Evolutionary conservation across 2,888 invertebrate species (phyloP).

Genomic region (Andrena praecox): DNA sequence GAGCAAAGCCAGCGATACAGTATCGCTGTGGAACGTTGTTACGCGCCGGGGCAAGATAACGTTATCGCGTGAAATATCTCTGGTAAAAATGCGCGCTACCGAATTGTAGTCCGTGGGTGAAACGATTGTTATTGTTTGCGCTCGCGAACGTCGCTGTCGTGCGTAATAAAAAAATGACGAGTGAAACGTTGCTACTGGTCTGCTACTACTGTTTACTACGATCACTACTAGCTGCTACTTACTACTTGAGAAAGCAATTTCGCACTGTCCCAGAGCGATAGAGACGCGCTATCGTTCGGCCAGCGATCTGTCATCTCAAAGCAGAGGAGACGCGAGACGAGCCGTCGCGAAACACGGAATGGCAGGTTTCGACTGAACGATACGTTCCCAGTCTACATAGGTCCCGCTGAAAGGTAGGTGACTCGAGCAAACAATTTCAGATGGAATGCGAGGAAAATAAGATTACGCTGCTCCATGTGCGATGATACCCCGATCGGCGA

Average conservation of each 20-base stretch:
- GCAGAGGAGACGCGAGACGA: neutral
- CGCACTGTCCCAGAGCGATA: neutral
- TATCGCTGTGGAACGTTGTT: conserved; percentile 13
- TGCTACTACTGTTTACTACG: neutral
- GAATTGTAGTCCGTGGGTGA: neutral
- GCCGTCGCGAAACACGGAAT: neutral
- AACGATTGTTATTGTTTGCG: neutral
- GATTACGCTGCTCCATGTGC: conserved; percentile 16
- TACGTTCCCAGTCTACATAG: conserved; percentile 5
- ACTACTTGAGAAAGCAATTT: neutral
- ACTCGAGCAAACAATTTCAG: conserved; percentile 13
- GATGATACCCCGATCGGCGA: conserved; percentile 27
- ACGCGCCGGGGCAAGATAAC: conserved; percentile 18
- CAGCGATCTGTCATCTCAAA: neutral
- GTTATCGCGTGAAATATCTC: conserved; percentile 14
- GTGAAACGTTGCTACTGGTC: neutral
- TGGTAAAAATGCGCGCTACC: conserved; percentile 1
- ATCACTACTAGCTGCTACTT: neutral
- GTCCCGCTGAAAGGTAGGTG: conserved; percentile 7
- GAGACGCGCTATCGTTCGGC: neutral
- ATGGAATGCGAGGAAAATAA: conserved; percentile 12
- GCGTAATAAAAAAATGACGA: neutral
- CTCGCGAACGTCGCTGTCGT: no score
- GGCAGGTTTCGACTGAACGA: neutral
- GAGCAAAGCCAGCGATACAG: neutral